Base-by-base conservation (phyloP, 1,140 invertebrate species). In the Trigoniulus corallinus region DNA sequence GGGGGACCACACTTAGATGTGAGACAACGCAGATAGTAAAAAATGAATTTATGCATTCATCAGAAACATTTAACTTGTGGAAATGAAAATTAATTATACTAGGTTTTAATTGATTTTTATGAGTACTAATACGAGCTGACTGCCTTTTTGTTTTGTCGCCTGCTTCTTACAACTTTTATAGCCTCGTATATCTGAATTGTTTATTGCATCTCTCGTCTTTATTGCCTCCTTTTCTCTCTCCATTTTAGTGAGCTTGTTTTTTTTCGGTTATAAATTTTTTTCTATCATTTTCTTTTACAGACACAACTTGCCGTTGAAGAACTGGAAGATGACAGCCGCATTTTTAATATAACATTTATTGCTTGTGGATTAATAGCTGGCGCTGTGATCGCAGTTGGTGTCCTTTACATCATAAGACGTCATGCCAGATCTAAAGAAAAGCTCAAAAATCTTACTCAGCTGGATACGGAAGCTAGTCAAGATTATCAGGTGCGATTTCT, bases 401-500 rank as follows among this genome's bases (percentile, higher is more conserved):
- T 79, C 1, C 64, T 88, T 26, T 72, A 82, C 50, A 64, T 92
- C 42, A 74, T 89, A 25, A 75, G 80, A 53, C 72, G 80, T n/a
- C 82, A 91, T 58, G 72, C 67, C 3, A 72, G 68, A 53, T 76
- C 75, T 56, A 78, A 72, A 60, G 78, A 74, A 62, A 94, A 88
- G 61, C 72, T 82, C 20, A 59, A 65, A 7, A 58, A 58, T 18
- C 56, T 74, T 10, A 64, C 67, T 2, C 66, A 72, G 50, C 76
- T 77, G 0, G 87, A 89, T 50, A 80, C 84, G 0, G 91, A 95
- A 68, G 83, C 86, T 3, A 89, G 83, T 41, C 85, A 88, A 60
- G 89, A 95, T 58, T 97, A 97, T 64, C 88, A 96, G 73, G 80
- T 80, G n/a, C n/a, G n/a, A n/a, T n/a, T n/a, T n/a, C n/a, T n/a